These are phyloP conservation scores for Leuciscus waleckii DNA, from an alignment of 2,797 vertebrate genomes.

Conservation along the genomic window DNA sequence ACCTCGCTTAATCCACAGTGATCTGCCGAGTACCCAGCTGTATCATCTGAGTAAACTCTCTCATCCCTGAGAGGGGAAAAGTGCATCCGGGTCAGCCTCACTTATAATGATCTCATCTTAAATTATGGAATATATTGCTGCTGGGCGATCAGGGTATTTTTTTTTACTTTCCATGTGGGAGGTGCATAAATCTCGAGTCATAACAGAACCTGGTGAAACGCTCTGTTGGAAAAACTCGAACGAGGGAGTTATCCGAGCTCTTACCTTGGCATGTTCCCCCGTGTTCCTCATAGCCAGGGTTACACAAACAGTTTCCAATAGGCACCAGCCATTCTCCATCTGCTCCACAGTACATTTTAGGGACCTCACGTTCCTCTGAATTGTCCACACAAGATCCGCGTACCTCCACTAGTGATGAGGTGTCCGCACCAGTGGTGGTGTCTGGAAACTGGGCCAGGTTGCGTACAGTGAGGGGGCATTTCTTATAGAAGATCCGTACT, in stretches of 20 bases:
- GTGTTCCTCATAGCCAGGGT: conserved; percentile 90
- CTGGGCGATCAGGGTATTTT: not conserved
- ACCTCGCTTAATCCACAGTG: conserved; percentile 34
- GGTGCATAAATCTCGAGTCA: conserved; percentile 4
- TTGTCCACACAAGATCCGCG: conserved; percentile 98
- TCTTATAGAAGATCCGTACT: conserved; percentile 96
- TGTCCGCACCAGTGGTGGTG: conserved; percentile 95
- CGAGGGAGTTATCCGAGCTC: conserved; percentile 57
- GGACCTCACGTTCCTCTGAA: conserved; percentile 95
- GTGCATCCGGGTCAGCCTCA: conserved; percentile 29
- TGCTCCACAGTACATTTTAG: conserved; percentile 99
- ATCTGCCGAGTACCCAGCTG: conserved; percentile 54
- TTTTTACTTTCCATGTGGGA: conserved; percentile 6
- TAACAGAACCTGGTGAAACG: conserved; percentile 15
- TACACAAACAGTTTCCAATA: conserved; percentile 95
- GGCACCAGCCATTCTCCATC: conserved; percentile 99
- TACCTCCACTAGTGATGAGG: conserved; percentile 96
- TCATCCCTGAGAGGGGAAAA: conserved; percentile 23
- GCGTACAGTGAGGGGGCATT: conserved; percentile 92
- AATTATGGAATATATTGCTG: conserved; percentile 17
- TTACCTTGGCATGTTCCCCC: conserved; percentile 93
- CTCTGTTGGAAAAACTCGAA: not conserved
- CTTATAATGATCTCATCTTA: conserved; percentile 35
- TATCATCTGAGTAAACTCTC: conserved; percentile 46
- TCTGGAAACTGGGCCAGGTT: conserved; percentile 97